A percentile compares a stretch with the other conserved stretches of the same genome.
Conservation (phyloP, 1,140 invertebrate genomes). For the Oedothorax gibbosus region DNA sequence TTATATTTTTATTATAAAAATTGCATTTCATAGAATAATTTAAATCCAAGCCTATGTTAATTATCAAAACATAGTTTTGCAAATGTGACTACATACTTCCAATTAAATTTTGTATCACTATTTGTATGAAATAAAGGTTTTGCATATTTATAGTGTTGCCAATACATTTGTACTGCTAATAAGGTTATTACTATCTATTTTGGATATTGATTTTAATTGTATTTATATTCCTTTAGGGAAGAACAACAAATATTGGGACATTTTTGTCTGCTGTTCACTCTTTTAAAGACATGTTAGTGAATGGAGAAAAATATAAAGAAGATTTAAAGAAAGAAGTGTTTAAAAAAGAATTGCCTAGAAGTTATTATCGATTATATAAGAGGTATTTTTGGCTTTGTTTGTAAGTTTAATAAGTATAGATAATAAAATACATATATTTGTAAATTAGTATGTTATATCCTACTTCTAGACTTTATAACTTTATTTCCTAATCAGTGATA, state of each 20-base stretch:
- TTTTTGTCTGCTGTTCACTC: conserved; percentile 85
- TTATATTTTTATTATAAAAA: conserved; percentile 12
- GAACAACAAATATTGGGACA: conserved; percentile 78
- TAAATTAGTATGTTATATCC: too few relatives aligned
- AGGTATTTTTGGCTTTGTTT: neutral
- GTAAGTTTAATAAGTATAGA: neutral
- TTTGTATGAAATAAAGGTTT: too few relatives aligned
- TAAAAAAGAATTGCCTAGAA: conserved; percentile 38
- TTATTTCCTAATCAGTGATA: too few relatives aligned
- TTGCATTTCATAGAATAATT: too few relatives aligned
- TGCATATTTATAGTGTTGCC: too few relatives aligned
- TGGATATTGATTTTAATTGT: neutral
- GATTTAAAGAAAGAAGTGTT: conserved; percentile 31
- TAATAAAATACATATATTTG: too few relatives aligned
- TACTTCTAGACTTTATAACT: too few relatives aligned
- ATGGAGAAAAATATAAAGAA: conserved; percentile 73
- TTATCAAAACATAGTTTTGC: too few relatives aligned
- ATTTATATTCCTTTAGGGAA: conserved; percentile 63
- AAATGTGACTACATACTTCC: too few relatives aligned
- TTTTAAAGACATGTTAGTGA: conserved; percentile 73
- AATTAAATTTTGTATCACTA: too few relatives aligned
- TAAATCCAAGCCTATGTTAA: too few relatives aligned
- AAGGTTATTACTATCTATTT: neutral
- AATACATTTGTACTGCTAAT: neutral
- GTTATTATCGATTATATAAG: conserved; percentile 14